Evolutionary conservation across 2,888 invertebrate species (phyloP), one percentile per base, ranked within the genome.

Genomic region (Eristalis tenax): DNA sequence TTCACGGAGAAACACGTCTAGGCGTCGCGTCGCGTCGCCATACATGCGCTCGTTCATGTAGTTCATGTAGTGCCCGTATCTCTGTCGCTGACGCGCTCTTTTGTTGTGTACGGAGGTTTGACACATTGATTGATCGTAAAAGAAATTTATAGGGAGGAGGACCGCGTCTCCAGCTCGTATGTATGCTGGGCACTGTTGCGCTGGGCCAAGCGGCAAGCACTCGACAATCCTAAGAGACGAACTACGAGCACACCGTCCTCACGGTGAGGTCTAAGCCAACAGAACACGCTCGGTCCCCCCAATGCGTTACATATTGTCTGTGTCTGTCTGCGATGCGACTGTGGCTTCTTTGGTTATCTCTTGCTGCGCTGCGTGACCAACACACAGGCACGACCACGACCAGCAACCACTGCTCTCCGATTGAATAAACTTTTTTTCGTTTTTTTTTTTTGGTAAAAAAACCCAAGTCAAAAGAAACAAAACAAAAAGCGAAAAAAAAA

Each of bases 101-200:
- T 71, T 28, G 50, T 56, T 28, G 59, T 50, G 56, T 38, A 70
- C 35, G 61, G 69, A 18, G 61, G 69, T 87, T 77, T 83, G 83
- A 87, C 87, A 83, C 64, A 64, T 80, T 87, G 87, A 87, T 87
- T 83, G 87, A 87, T 87, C 63, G 61, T 61, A 11, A 69, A 64
- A 64, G 83, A 83, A 80, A 87, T 73, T 79, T 50, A 57, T 70
- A 71, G 71, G 78, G 66, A 71, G 43, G 68, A 71, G 71, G 70
- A 76, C 84, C n/a, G 57, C 5, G 63, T 38, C 38, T 50, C 59
- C 50, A n/a, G 57, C 64, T 35, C 50, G 6, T 57, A 22, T 50
- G 32, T 28, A 32, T 76, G 43, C 56, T n/a, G 23, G 35, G 22
- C 32, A 26, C 43, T 50, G 56, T 71, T 84, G 76, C 81, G 85